Evolutionary conservation across 2,113 vertebrate species (phyloP), one percentile per base, ranked within the genome.

Genomic region (Chaetorhynchus papuensis): DNA sequence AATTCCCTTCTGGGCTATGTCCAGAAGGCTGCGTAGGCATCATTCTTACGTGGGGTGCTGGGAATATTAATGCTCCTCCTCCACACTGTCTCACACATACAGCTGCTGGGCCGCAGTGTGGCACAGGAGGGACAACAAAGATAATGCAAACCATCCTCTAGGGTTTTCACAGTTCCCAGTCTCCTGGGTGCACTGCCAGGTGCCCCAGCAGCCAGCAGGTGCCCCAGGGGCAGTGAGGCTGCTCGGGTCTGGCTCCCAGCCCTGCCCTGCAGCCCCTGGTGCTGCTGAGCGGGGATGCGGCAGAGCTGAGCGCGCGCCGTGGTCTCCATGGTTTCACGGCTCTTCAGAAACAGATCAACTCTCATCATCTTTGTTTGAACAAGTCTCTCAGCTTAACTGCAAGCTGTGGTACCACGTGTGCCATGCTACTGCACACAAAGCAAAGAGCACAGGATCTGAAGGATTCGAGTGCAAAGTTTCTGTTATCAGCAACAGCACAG

Each of bases 281-380:
- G 93, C 71, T 2, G 27, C 92, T 3, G 28, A 4, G 5, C 19
- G 0, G 13, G 72, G 87, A 52, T 41, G 82, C 16, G 6, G 88
- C 96, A 66, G 42, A 75, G 83, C 84, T 1, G 30, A 59, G 95
- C 88, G 2, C 71, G 10, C 7, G 17, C 83, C 68, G 7, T 1
- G 37, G 90, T 94, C 96, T 92, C 96, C 91, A 94, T 89, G 91
- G 92, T 94, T 93, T 93, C 93, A 44, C 3, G 0, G 42, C 89
- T 70, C 83, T 66, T 28, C 76, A 81, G 83, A 42, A 92, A 66
- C 90, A 77, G 33, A 93, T 56, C 74, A 39, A 2, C 80, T 31
- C 42, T 3, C 76, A 35, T 66, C 88, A 71, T 41, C 91, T 95
- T 66, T 94, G 92, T 85, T 76, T 75, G 93, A 86, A 83, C 80